Evolutionary conservation across 1,140 invertebrate genomes (phyloP).

Genomic region (Scaptomyza pallida): DNA sequence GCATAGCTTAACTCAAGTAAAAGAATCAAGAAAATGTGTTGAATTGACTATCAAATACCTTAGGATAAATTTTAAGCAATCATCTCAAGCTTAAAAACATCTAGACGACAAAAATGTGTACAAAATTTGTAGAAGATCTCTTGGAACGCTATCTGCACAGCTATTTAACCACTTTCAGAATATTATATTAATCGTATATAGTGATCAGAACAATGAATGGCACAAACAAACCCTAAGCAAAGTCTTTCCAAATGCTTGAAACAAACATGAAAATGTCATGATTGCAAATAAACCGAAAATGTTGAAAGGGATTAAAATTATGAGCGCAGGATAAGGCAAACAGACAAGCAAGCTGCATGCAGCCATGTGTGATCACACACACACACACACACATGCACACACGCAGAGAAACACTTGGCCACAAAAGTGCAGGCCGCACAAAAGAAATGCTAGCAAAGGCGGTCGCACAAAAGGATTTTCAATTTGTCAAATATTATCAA

Average conservation of each 20-base stretch:
- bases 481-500: conserved; percentile 80
- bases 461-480: conserved; percentile 73
- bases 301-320: conserved; percentile 78
- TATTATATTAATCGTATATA: conserved; percentile 6
- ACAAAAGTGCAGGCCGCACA: conserved; percentile 39
- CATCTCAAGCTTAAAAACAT: no score
- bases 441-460: conserved; percentile 41
- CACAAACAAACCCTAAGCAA: conserved; percentile 3
- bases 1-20: neutral
- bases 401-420: conserved; percentile 6
- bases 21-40: neutral
- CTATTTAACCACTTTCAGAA: conserved; percentile 11
- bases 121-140: no score
- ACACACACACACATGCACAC: conserved; percentile 9
- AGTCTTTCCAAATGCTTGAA: conserved; percentile 20
- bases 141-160: no score
- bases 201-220: neutral
- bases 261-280: conserved; percentile 32
- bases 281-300: conserved; percentile 68
- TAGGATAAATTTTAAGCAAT: no score
- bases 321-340: conserved; percentile 70
- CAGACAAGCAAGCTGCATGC: conserved; percentile 40
- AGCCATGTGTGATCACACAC: conserved; percentile 41
- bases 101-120: no score
- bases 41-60: neutral